Evolutionary conservation across 2,888 invertebrate genomes (phyloP).

Genomic region (Tetrapedia diversipes): DNA sequence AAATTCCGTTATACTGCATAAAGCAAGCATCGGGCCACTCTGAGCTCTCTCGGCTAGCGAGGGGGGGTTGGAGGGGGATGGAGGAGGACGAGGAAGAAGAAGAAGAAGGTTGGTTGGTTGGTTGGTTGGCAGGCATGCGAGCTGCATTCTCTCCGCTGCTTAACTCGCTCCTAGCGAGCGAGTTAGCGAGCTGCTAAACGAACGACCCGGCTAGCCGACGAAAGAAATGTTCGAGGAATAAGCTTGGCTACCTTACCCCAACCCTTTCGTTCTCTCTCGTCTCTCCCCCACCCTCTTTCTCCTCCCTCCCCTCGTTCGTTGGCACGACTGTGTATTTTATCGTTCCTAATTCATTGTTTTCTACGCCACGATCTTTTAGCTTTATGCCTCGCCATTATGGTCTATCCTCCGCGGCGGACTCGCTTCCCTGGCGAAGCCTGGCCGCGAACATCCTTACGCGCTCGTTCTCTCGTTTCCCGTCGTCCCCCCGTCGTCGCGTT

Average conservation of each 20-base stretch:
- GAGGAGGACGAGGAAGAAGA: too few species aligned
- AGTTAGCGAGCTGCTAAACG: slow-evolving; percentile 66
- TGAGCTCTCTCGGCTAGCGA: slow-evolving; percentile 8
- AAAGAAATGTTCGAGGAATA: slow-evolving; percentile 51
- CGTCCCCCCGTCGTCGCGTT: slow-evolving; percentile 6
- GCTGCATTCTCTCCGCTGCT: slow-evolving; percentile 78
- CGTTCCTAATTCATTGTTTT: slow-evolving; percentile 65
- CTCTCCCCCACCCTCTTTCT: background rate
- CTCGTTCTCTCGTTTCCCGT: slow-evolving; percentile 18
- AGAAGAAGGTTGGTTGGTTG: too few species aligned
- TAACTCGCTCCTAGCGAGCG: slow-evolving; percentile 72
- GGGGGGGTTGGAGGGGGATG: slow-evolving; percentile 25
- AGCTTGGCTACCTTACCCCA: slow-evolving; percentile 15
- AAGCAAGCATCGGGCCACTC: slow-evolving; percentile 69
- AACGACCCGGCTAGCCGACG: slow-evolving; percentile 34
- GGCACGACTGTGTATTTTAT: too few species aligned
- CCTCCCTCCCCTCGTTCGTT: background rate
- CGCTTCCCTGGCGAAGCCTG: slow-evolving; percentile 20
- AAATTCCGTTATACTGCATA: slow-evolving; percentile 75
- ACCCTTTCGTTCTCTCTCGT: too few species aligned
- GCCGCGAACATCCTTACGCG: slow-evolving; percentile 33
- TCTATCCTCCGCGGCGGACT: slow-evolving; percentile 39
- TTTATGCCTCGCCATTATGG: slow-evolving; percentile 58
- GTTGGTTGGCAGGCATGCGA: slow-evolving; percentile 70
- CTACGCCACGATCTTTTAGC: slow-evolving; percentile 49